phyloP scores from a whole-genome alignment of 2,797 vertebrate genomes.

The Lepus townsendii region DNA sequence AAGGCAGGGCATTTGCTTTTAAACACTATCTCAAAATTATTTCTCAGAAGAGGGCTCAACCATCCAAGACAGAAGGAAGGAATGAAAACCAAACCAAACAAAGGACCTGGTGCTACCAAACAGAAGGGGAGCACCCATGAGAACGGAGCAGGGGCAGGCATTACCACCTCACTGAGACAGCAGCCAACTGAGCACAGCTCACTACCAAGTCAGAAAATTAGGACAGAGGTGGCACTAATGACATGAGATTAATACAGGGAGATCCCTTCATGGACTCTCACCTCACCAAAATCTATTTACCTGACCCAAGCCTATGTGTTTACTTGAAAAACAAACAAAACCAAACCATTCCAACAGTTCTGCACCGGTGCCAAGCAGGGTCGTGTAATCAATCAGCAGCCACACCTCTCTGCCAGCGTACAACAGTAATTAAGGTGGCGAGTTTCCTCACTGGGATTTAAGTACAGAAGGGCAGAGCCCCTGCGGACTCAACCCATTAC shows the following conservation, averaged over 20 bases:
- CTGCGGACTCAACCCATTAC: constrained; percentile 75
- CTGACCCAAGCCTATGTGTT: constrained; percentile 25
- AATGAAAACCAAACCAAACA: constrained; percentile 69
- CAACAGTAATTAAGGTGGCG: constrained; percentile 80
- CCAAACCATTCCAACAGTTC: background rate
- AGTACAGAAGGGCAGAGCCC: constrained; percentile 73
- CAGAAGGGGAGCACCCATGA: background rate
- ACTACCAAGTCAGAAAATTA: background rate
- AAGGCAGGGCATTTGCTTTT: constrained; percentile 79
- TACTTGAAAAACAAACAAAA: background rate
- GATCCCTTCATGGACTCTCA: background rate
- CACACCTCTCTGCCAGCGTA: constrained; percentile 52
- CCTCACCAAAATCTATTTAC: background rate
- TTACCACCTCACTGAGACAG: background rate
- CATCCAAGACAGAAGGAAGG: constrained; percentile 67
- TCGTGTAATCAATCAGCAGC: constrained; percentile 79
- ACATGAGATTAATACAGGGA: constrained; percentile 18
- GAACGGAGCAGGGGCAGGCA: background rate
- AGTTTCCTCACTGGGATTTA: constrained; percentile 68
- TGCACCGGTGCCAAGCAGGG: background rate
- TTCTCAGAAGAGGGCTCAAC: constrained; percentile 73
- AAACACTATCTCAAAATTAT: constrained; percentile 76
- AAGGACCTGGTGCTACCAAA: constrained; percentile 59
- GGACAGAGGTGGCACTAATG: background rate
- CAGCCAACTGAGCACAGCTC: background rate